These are phyloP conservation scores for Conomelus anceps DNA, from an alignment of 2,888 invertebrate species.

Conservation along the genomic window DNA sequence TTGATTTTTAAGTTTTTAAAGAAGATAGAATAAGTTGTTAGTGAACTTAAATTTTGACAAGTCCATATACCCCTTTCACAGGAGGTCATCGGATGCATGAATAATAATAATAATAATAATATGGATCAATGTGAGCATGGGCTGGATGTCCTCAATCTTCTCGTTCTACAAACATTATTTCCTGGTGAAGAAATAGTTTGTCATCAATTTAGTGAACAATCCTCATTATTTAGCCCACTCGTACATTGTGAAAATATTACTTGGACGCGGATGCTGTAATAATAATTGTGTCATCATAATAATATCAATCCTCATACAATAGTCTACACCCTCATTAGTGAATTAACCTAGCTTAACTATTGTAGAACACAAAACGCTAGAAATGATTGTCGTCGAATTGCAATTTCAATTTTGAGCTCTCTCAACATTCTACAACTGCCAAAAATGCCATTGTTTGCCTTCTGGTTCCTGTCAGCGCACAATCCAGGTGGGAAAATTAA, in stretches of 20 bases:
- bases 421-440: not conserved
- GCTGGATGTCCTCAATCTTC: not conserved
- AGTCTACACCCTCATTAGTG: not conserved
- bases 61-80: no score
- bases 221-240: not conserved
- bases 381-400: not conserved
- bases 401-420: not conserved
- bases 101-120: no score
- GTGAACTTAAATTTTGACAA: no score
- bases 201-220: not conserved
- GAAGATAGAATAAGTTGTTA: no score
- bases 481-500: not conserved
- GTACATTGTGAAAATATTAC: not conserved
- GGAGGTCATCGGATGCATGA: no score
- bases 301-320: not conserved
- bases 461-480: not conserved
- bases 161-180: not conserved
- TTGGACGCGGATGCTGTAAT: not conserved
- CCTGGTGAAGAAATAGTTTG: not conserved
- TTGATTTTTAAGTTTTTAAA: no score
- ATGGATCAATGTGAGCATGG: no score
- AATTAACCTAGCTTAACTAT: not conserved
- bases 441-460: not conserved
- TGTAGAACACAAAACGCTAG: not conserved
- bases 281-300: not conserved